phyloP scores from a whole-genome alignment of 2,797 vertebrate species.

The Oreochromis grahami region DNA sequence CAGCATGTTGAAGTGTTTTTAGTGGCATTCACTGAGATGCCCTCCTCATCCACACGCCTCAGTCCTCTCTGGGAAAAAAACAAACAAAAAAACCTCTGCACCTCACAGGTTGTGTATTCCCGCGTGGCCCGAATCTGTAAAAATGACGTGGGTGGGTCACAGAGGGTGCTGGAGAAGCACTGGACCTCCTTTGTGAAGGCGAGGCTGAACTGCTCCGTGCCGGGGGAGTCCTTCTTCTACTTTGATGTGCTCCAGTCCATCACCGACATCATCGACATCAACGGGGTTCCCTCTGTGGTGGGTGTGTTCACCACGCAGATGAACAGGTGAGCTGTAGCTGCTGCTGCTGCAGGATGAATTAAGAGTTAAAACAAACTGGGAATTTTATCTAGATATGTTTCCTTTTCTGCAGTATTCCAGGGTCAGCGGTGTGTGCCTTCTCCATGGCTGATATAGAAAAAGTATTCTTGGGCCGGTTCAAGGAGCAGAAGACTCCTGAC shows the following conservation, averaged over 20 bases:
- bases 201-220: constrained; percentile 94
- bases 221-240: constrained; percentile 98
- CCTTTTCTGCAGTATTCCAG: constrained; percentile 84
- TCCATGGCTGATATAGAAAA: constrained; percentile 97
- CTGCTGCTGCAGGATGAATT: background rate
- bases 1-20: constrained; percentile 63
- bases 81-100: background rate
- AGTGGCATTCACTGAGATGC: constrained; percentile 50
- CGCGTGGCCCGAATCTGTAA: constrained; percentile 98
- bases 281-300: constrained; percentile 87
- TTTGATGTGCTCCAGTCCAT: constrained; percentile 97
- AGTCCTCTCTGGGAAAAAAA: background rate
- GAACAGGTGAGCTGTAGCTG: constrained; percentile 83
- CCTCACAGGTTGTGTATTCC: constrained; percentile 91
- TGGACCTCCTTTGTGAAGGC: constrained; percentile 99
- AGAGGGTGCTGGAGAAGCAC: constrained; percentile 95
- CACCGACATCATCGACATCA: constrained; percentile 92
- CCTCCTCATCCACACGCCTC: constrained; percentile 3
- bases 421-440: constrained; percentile 97
- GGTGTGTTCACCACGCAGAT: constrained; percentile 98
- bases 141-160: constrained; percentile 96
- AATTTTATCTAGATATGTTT: background rate
- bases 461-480: constrained; percentile 93
- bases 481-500: constrained; percentile 96
- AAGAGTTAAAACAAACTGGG: background rate